Evolutionary conservation across 2,888 invertebrate species (phyloP), one percentile per base, ranked within the genome.

Genomic region (Phortica okadai): DNA sequence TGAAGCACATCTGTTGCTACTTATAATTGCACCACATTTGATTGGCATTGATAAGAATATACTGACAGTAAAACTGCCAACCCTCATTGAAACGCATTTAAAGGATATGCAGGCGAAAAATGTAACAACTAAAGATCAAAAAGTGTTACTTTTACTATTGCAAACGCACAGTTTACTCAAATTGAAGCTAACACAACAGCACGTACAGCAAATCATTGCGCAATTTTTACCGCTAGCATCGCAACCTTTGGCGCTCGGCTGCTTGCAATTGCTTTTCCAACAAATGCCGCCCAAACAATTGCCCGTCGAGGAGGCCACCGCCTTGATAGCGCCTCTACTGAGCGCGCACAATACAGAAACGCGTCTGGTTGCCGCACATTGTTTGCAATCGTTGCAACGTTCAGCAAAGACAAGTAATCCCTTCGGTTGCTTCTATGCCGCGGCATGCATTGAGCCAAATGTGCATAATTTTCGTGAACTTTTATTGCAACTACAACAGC

Each of bases 381-480:
- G 97, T 69, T 94, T 96, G 86, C 93, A 95, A 54, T 90, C 95
- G 33, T 95, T 97, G 83, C 70, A 72, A 33, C 21, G 69, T 25
- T 11, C 10, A 25, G 25, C 10, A 14, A 80, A 11, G 67, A 67
- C 14, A 11, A 50, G 41, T 5, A 88, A 83, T 78, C 90, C 96
- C 2, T 96, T 97, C 85, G 92, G 93, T 25, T 92, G 94, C 75
- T 95, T 96, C 80, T 94, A 93, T 82, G 91, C 93, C 74, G 94
- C 96, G 0, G 97, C 98, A 91, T 93, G 92, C 33, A 94, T 95
- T 64, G 92, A 93, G 21, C 93, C 95, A 0, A 94, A 94, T 6
- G 94, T 98, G 3, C 94, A 96, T 82, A 95, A 95, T 42, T 98
- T 97, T 89, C 93, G 98, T 78, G 94, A 95, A 58, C 95, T 96